These are phyloP conservation scores for Deilephila elpenor DNA, from an alignment of 2,888 invertebrate species.

Conservation along the genomic window DNA sequence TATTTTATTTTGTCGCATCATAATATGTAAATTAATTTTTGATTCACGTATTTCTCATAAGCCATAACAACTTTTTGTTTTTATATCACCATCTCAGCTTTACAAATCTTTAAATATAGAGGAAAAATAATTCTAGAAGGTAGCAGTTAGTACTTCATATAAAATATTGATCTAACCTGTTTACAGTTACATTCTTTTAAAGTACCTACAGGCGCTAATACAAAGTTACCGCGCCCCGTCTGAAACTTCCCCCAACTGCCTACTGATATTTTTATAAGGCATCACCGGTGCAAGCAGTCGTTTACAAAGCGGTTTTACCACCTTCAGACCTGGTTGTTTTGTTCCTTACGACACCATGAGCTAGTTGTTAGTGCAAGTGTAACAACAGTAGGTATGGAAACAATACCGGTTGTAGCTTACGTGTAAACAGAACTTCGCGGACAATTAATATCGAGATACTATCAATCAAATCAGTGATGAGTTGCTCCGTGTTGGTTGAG, in stretches of 20 bases:
- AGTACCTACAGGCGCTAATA: constrained; percentile 24
- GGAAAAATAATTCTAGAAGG: background rate
- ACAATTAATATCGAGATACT: background rate
- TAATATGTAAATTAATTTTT: too few species aligned
- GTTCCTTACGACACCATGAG: background rate
- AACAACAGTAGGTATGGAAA: background rate
- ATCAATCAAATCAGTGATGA: constrained; percentile 54
- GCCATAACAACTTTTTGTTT: too few species aligned
- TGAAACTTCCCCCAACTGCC: constrained; percentile 44
- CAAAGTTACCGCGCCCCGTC: constrained; percentile 40
- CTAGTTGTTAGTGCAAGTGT: background rate
- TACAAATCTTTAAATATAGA: too few species aligned
- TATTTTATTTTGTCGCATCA: too few species aligned
- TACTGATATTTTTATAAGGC: constrained; percentile 53
- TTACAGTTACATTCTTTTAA: background rate
- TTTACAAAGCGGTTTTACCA: constrained; percentile 10
- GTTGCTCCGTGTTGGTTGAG: constrained; percentile 63
- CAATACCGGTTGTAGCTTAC: background rate
- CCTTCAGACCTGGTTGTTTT: background rate
- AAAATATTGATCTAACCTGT: background rate
- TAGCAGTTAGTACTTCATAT: too few species aligned
- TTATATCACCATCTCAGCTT: too few species aligned
- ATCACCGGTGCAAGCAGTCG: constrained; percentile 45
- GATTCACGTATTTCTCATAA: too few species aligned
- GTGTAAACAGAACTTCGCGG: background rate